phyloP scores from a whole-genome alignment of 2,888 invertebrate species.

The Diaphora mendica region DNA sequence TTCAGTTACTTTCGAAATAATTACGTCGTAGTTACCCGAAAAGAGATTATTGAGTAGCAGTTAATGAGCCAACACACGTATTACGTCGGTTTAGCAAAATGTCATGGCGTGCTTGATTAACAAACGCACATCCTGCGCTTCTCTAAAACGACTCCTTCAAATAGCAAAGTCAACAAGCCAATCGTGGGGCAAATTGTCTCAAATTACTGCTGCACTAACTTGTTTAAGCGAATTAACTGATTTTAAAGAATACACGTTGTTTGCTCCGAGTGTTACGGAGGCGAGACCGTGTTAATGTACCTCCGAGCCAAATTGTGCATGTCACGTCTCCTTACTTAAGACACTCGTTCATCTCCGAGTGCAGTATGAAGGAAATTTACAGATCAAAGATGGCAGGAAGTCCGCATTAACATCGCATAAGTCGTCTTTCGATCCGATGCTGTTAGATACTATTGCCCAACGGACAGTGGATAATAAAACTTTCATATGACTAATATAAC shows the following conservation, averaged over 20 bases:
- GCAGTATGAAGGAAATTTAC: slow-evolving; percentile 80
- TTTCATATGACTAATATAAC: slow-evolving; percentile 20
- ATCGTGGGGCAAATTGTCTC: slow-evolving; percentile 75
- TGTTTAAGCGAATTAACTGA: slow-evolving; percentile 77
- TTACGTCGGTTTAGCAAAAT: slow-evolving; percentile 33
- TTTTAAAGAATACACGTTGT: slow-evolving; percentile 70
- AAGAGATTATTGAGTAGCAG: slow-evolving; percentile 13
- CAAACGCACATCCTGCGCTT: slow-evolving; percentile 64
- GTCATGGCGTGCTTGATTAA: slow-evolving; percentile 60
- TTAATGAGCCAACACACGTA: slow-evolving; percentile 23
- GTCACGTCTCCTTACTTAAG: slow-evolving; percentile 64
- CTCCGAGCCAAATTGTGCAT: slow-evolving; percentile 70
- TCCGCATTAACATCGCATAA: slow-evolving; percentile 75
- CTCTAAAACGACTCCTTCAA: slow-evolving; percentile 62
- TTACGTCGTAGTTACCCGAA: neutral
- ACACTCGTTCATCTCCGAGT: slow-evolving; percentile 66
- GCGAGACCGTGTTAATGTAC: slow-evolving; percentile 25
- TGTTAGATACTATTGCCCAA: slow-evolving; percentile 54
- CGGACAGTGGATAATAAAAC: slow-evolving; percentile 22
- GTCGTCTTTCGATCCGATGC: slow-evolving; percentile 68
- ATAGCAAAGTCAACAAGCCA: slow-evolving; percentile 75
- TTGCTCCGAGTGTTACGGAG: slow-evolving; percentile 31
- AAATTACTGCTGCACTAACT: slow-evolving; percentile 75
- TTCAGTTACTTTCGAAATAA: neutral
- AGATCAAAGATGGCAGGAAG: slow-evolving; percentile 81